Evolutionary conservation across 2,888 invertebrate genomes (phyloP), one percentile per base, ranked within the genome.

Genomic region (Pterobdella sp.): DNA sequence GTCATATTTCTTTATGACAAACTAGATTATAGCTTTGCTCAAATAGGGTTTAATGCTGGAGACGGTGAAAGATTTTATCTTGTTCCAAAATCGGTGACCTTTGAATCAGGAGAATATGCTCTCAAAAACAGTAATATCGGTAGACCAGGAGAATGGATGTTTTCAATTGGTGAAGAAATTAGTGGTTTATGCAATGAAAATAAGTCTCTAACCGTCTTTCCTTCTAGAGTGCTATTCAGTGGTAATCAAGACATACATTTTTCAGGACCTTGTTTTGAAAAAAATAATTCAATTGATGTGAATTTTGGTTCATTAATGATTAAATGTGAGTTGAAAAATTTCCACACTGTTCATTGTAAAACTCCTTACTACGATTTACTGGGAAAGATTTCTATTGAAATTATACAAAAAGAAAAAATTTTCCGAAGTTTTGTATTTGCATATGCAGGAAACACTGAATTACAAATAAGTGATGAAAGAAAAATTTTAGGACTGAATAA

Each of bases 1-100:
- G 69, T 66, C 10, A 60, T 73, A 26, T 73, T 73, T 26, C 32
- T 65, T 1, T 73, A 65, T 49, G 56, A 69, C 37, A 60, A 36
- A 26, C 64, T 73, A 7, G 60, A 35, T 14, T 73, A 69, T 29
- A 37, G 63, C 2, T 29, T 34, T 36, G 73, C 69, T 10, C 73
- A 73, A 37, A 66, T 69, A 26, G 73, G 73, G 18, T 73, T 69
- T 64, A 73, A 69, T 36, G 73, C 73, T 2, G 73, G 73, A 2
- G 73, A 73, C 64, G 73, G 73, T 1, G 69, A 42, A 63, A 36
- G 68, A 37, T 69, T 60, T 64, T 73, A 32, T 37, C 31, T 69
- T 3, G 31, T 69, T 18, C 63, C 68, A 1, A 2, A 29, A 2
- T 73, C 73, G 18, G 69, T 69, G 32, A 69, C 69, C 26, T 1